Base-by-base conservation (phyloP, 2,888 invertebrate species). In the Vannuccia rotundouncinata region DNA sequence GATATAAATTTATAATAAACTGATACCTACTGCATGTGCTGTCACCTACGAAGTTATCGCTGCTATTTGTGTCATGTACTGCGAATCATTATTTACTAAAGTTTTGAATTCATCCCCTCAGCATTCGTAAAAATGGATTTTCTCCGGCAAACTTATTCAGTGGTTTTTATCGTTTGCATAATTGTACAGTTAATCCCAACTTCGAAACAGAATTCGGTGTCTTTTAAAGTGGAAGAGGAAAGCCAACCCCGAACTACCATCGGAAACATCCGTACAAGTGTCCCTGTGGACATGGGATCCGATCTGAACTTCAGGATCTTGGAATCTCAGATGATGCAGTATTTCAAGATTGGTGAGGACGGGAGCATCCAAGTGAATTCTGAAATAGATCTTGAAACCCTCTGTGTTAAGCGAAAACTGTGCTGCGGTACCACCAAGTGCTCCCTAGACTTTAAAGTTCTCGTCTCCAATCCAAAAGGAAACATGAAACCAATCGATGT, bases 381-480 rank as follows among this genome's bases (percentile, higher is more conserved):
- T 10, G 1, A 60, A 66, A 78, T 78, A 1, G 78, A 78, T 25
- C 29, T 78, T 1, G 78, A 78, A 25, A 78, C 78, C 0, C 29
- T 78, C 17, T 78, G 78, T 60, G 28, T 25, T 28, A 78, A 1
- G 1, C 27, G 59, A 25, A 78, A 78, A 1, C 59, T 78, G 0
- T 78, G 78, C 29, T 78, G 78, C 29, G 78, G 78, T 1, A 25
- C 25, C 10, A 5, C 25, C 0, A 13, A 60, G 1, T 78, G 78
- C 25, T 59, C 66, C 13, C 45, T 78, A 28, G 28, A 78, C n/a
- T 60, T 66, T 1, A 30, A 27, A 28, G 78, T 78, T n/a, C 28
- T 78, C 5, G 78, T 60, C 60, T 25, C 59, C 1, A 30, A 78
- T 1, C 2, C 10, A 1, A 60, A 78, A n/a, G 78, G 66, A n/a